Evolutionary conservation across 2,888 invertebrate genomes (phyloP), one percentile per base, ranked within the genome.

Genomic region (Polydrusus pterygomalis): DNA sequence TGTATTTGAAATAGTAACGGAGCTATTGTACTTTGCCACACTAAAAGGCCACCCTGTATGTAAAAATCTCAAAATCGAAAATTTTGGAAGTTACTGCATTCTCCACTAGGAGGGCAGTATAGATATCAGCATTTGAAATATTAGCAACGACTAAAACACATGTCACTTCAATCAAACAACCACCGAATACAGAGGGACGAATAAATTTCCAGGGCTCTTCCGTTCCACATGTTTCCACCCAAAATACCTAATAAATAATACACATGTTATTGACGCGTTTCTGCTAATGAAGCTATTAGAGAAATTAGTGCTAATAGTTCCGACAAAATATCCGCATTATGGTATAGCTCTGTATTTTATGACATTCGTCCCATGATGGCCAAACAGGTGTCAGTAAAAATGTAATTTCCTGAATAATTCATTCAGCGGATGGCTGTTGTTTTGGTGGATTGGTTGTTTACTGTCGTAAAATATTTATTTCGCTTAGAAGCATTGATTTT

Each of bases 201-300:
- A 67, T 54, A 67, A 40, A 67, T 51, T 67, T 54, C 25, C 54
- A 13, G 11, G 25, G 34, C 67, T 67, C 67, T 67, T 67, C 67
- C 67, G 67, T 40, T 54, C 38, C 67, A 69, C 58, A 69, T 69
- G 68, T 20, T 56, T 18, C 68, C 25, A 43, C n/a, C 25, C 58
- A 38, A 69, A 58, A 69, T 69, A 69, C 20, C 68, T 58, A 40
- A 69, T 69, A 69, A 69, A 69, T 69, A 69, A 69, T 69, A 69
- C 68, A 69, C 58, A 69, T 69, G 68, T 58, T 69, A 69, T 69
- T 69, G 58, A 69, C 58, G 56, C 58, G 68, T 58, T 69, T 69
- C 68, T 69, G 68, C 58, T 70, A 70, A 70, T 70, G 70, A 70
- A 63, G 70, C 70, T 60, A 70, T 70, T 70, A 70, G 70, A 43